These are phyloP conservation scores for Aix galericulata DNA, from an alignment of 2,113 vertebrate species.

Conservation along the genomic window DNA sequence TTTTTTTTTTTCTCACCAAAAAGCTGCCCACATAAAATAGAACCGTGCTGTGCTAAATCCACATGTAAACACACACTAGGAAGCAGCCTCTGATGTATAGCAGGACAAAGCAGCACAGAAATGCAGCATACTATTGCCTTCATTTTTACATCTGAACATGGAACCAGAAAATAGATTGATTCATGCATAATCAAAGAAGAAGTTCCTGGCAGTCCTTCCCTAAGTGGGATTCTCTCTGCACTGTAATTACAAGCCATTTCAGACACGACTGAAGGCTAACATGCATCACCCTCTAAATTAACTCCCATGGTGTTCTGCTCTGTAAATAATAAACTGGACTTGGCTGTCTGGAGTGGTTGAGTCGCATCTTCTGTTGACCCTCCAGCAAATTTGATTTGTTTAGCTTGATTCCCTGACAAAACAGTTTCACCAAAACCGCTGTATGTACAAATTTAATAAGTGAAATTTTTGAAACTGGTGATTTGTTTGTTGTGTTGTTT, in stretches of 20 bases:
- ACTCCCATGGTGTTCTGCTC: background rate
- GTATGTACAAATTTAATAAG: background rate
- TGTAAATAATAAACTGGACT: background rate
- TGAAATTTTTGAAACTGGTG: background rate
- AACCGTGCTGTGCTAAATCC: background rate
- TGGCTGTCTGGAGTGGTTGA: background rate
- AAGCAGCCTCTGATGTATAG: background rate
- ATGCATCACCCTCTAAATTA: background rate
- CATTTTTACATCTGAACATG: background rate
- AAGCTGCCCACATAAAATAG: background rate
- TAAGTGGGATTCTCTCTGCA: background rate
- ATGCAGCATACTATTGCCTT: rapidly evolving
- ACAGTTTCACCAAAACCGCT: background rate
- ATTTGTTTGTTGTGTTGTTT: background rate
- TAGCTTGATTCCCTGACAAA: background rate
- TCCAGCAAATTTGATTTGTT: background rate
- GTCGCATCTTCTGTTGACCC: background rate
- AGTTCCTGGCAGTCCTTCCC: background rate
- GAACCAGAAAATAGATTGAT: background rate
- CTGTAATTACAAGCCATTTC: background rate
- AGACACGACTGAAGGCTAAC: background rate
- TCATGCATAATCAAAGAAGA: background rate
- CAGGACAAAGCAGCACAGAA: background rate
- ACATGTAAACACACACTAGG: background rate
- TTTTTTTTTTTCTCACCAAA: background rate